These are phyloP conservation scores for Saccopteryx bilineata DNA, from an alignment of 2,113 vertebrate genomes.

Conservation along the genomic window DNA sequence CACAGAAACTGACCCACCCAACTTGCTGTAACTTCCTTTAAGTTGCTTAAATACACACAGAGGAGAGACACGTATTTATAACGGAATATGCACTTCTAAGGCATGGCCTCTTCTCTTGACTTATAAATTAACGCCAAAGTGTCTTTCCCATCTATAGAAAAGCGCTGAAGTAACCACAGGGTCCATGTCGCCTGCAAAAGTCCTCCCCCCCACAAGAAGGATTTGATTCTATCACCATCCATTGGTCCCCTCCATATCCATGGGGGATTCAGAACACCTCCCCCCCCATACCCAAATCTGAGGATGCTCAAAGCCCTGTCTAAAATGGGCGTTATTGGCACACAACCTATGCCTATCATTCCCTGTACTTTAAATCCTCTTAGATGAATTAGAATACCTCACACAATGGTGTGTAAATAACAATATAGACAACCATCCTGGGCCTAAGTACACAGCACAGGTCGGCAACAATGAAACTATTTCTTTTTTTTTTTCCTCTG, in stretches of 20 bases:
- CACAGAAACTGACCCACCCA: not conserved
- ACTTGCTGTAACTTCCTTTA: not conserved
- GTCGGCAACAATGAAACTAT: not conserved
- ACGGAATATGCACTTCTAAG: not conserved
- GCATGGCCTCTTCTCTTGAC: not conserved
- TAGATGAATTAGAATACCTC: too few relatives aligned
- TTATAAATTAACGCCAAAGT: not conserved
- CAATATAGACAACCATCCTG: not conserved
- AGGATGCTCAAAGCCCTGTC: not conserved
- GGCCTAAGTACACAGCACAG: not conserved
- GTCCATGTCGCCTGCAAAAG: not conserved
- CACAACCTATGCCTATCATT: rapidly evolving
- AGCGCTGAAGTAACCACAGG: not conserved
- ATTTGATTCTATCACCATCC: not conserved
- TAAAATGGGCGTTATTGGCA: not conserved
- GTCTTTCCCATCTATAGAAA: not conserved
- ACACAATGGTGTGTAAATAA: not conserved
- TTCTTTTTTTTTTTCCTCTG: not conserved
- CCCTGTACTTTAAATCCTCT: not conserved
- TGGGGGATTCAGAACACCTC: not conserved
- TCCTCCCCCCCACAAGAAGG: not conserved
- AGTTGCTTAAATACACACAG: not conserved
- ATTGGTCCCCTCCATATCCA: rapidly evolving
- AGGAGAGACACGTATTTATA: not conserved
- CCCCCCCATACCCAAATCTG: not conserved